Evolutionary conservation across 2,113 vertebrate genomes (phyloP), one percentile per base, ranked within the genome.

Genomic region (Castor canadensis): DNA sequence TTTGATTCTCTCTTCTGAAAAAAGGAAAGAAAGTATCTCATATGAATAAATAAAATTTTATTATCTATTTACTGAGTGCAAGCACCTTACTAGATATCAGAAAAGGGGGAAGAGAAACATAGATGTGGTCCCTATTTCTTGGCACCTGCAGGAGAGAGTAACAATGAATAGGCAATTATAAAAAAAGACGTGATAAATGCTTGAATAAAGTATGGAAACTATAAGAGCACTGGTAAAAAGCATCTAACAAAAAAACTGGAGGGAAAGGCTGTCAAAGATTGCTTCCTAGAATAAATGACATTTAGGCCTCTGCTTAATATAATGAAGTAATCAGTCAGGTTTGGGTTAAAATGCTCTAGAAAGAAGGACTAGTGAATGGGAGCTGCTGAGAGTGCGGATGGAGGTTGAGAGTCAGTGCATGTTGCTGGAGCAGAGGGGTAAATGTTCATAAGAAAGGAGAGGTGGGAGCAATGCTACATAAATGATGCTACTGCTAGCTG

Each of bases 381-480:
- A 54, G 38, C 32, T 40, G 47, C 64, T 26, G 64, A 9, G 24
- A 28, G 32, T n/a, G 17, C 71, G 47, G 5, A 2, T 9, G 20
- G n/a, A 87, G 22, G 26, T 15, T 24, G 49, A 91, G 52, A 52
- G 35, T 9, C 9, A 35, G 24, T 49, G 79, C 0, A 3, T 45
- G 1, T 56, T 15, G 17, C 66, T 81, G 35, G 45, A 62, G 49
- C 16, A 1, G 30, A 75, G 32, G 17, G 1, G 1, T 10, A 3
- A 22, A 77, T 17, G 17, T 3, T 7, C 1, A 0, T 35, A 1
- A 3, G 9, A 87, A 6, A 35, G 17, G 9, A 58, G 9, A 19
- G 5, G 35, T 1, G 1, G 6, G 28, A 28, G 2, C 10, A 43
- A 9, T 0, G 6, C 22, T 19, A n/a, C 3, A 10, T 8, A 43